Evolutionary conservation across 1,140 invertebrate species (phyloP), one percentile per base, ranked within the genome.

Genomic region (Drosophila erecta): DNA sequence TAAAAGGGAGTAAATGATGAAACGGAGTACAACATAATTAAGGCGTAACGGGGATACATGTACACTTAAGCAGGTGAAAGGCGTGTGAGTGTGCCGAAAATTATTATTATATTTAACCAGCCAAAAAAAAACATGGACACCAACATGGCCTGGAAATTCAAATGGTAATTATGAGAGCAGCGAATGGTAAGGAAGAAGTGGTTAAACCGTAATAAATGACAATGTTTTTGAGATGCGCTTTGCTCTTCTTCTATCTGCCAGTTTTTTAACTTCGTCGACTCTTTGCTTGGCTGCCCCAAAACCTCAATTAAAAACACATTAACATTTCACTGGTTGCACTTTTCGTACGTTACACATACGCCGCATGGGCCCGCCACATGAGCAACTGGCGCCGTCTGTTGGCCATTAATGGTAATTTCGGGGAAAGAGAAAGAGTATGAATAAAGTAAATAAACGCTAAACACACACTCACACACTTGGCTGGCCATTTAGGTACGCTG

Each of bases 231-330:
- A 59, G 81, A 72, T 51, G 79, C 79, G 69, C 69, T 60, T 62
- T 77, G 79, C 66, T 71, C 24, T 24, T 24, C 24, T 24, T 62
- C 44, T 75, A 27, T 50, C 24, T 47, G 46, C 20, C 35, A 46
- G n/a, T 60, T 50, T 66, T 33, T 46, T 46, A 56, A 35, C 14
- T 53, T 86, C 35, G 20, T 27, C 20, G 12, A 43, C 51, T 76
- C 71, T 61, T 76, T 73, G 81, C 54, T 81, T 87, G 72, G 72
- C 69, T 70, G 79, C 61, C 72, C 84, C 79, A 76, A 91, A 83
- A 90, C 90, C 89, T 90, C 85, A 91, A 91, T 91, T 91, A 91
- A 91, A 91, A 91, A 90, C 90, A 81, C 90, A 91, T 91, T 91
- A 91, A 84, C 84, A 89, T 84, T 89, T 90, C 80, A 80, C 79